phyloP scores from a whole-genome alignment of 2,888 invertebrate genomes.

The Hyalella azteca region DNA sequence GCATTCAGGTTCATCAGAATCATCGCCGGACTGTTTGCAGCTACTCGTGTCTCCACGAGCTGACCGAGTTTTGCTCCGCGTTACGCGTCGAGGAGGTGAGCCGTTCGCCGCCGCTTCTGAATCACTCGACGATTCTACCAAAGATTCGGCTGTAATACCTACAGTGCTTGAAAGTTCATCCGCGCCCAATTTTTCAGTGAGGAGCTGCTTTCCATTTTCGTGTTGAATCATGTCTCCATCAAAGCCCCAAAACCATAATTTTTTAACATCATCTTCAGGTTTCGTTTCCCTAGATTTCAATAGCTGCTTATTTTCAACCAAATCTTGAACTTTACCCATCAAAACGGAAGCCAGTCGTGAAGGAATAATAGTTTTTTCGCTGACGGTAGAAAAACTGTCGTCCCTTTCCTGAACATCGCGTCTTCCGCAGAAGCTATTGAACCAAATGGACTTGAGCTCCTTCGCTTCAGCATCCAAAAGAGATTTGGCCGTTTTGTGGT shows the following conservation, averaged over 20 bases:
- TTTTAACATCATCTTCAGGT: slow-evolving; percentile 50
- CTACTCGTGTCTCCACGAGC: neutral
- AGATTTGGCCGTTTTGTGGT: neutral
- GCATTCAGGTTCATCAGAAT: neutral
- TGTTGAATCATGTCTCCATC: slow-evolving; percentile 39
- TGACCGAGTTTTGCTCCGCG: slow-evolving; percentile 18
- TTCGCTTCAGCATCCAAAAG: slow-evolving; percentile 41
- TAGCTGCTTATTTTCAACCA: neutral
- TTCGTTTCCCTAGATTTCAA: neutral
- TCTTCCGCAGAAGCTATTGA: slow-evolving; percentile 48
- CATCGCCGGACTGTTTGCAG: slow-evolving; percentile 10
- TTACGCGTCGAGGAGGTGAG: neutral
- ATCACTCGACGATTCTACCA: neutral
- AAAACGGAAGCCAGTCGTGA: neutral
- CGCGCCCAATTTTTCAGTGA: neutral
- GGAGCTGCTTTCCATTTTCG: neutral
- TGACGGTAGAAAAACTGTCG: neutral
- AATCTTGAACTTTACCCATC: neutral
- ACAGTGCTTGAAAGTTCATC: no score
- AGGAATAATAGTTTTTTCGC: neutral
- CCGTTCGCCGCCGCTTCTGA: neutral
- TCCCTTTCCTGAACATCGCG: neutral
- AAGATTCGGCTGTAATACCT: neutral
- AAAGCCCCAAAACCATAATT: slow-evolving; percentile 58
- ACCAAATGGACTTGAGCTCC: slow-evolving; percentile 51